Conservation (phyloP, 1,140 invertebrate species). For the Eumeta japonica region DNA sequence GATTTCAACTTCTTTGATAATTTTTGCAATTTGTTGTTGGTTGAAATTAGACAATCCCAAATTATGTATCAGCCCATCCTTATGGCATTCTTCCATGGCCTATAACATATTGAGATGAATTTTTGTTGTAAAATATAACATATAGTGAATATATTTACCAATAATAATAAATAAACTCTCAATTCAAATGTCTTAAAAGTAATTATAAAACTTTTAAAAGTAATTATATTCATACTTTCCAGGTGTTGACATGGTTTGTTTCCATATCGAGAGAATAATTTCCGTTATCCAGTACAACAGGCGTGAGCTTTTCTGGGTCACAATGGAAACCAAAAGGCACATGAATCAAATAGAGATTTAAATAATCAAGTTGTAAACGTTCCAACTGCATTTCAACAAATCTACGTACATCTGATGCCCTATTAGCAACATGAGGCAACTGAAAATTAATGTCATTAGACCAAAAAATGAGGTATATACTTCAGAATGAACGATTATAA, state of each 20-base stretch:
- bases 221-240: constrained; percentile 73
- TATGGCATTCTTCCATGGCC: constrained; percentile 75
- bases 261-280: constrained; percentile 63
- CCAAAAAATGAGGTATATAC: constrained; percentile 5
- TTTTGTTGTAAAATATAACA: neutral
- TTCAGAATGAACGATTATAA: no score
- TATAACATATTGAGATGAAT: constrained; percentile 28
- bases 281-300: constrained; percentile 57
- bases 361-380: constrained; percentile 73
- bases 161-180: constrained; percentile 2
- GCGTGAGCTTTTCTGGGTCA: constrained; percentile 49
- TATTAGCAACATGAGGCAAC: constrained; percentile 64
- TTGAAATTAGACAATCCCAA: constrained; percentile 85
- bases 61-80: constrained; percentile 63
- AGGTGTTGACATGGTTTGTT: constrained; percentile 70
- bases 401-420: constrained; percentile 69
- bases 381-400: constrained; percentile 72
- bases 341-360: constrained; percentile 85
- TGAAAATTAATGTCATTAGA: constrained; percentile 33
- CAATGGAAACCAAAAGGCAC: constrained; percentile 71
- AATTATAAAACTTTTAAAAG: constrained; percentile 1
- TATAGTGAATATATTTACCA: neutral
- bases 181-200: neutral
- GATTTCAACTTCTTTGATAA: constrained; percentile 65
- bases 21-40: constrained; percentile 63